Base-by-base conservation (phyloP, 2,888 invertebrate genomes). In the Dichetophora obliterata region DNA sequence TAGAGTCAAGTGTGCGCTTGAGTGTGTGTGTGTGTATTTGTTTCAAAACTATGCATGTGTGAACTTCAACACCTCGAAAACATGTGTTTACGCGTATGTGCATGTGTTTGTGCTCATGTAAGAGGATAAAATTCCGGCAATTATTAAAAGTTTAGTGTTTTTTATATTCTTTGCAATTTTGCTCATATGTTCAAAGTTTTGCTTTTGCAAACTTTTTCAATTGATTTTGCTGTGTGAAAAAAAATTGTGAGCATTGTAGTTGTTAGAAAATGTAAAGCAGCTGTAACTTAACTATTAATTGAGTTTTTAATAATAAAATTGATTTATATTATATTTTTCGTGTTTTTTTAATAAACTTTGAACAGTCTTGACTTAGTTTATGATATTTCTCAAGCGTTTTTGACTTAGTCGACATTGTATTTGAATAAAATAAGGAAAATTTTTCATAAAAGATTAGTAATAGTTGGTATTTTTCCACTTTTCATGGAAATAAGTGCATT, bases 21-120 rank as follows among this genome's bases (percentile, higher is more conserved):
- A 24, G 9, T 8, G 24, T 59, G 9, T 8, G 24, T 59, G 54
- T 19, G 54, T 54, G 54, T 24, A 11, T 43, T 14, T 43, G 11
- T 43, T 43, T 43, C 14, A 43, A 11, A 43, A 43, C 11, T 43
- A 22, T 59, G 59, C 24, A 59, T 59, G 59, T 59, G 59, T 27
- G 59, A 59, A 59, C 59, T 59, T 59, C 16, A 24, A 59, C 59
- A 59, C 59, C 27, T 59, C 59, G 27, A 11, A 27, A 59, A 59
- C 27, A 27, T 27, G 16, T 59, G 43, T 43, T 43, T 6, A 43
- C 14, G 43, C 43, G 43, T 14, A 11, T 11, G 14, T 43, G 43
- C 2, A 0, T 24, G 59, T 59, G 11, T 59, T 16, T 27, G 24
- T 59, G 24, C 14, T 54, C 54, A 59, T 59, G 59, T 24, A 59